Percentiles rank a stretch among this genome's conserved stretches.
Evolutionary conservation across 2,113 vertebrate genomes (phyloP).

Genomic region (Aspidoscelis tigris): DNA sequence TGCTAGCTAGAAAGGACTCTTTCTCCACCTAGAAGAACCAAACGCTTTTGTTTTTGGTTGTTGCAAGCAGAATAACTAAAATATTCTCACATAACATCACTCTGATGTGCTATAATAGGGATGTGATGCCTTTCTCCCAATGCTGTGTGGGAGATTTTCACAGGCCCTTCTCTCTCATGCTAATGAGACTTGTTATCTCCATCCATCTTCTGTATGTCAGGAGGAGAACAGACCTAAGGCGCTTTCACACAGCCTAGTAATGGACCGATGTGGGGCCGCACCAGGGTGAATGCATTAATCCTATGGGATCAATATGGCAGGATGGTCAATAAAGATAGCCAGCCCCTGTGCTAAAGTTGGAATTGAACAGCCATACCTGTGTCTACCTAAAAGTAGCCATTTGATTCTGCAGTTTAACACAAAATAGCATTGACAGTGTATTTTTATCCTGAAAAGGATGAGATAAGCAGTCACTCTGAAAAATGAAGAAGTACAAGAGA

Average conservation of each 20-base stretch:
- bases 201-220: constrained; percentile 61
- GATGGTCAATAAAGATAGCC: not conserved
- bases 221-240: constrained; percentile 50
- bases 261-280: constrained; percentile 29
- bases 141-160: constrained; percentile 50
- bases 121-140: not conserved
- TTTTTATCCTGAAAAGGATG: not conserved
- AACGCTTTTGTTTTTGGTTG: not conserved
- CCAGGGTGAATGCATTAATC: not conserved
- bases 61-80: constrained; percentile 24
- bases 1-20: not conserved
- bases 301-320: not conserved
- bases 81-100: constrained; percentile 34
- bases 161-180: constrained; percentile 53
- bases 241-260: constrained; percentile 21
- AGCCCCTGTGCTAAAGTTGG: not conserved
- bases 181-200: constrained; percentile 49
- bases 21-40: constrained; percentile 9
- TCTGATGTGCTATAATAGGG: constrained; percentile 40
- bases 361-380: not conserved
- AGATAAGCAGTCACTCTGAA: not conserved
- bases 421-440: not conserved
- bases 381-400: not conserved
- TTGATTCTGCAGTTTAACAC: not conserved
- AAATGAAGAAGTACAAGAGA: not conserved